Evolutionary conservation across 2,888 invertebrate species (phyloP).

Genomic region (Ethmia dodecea): DNA sequence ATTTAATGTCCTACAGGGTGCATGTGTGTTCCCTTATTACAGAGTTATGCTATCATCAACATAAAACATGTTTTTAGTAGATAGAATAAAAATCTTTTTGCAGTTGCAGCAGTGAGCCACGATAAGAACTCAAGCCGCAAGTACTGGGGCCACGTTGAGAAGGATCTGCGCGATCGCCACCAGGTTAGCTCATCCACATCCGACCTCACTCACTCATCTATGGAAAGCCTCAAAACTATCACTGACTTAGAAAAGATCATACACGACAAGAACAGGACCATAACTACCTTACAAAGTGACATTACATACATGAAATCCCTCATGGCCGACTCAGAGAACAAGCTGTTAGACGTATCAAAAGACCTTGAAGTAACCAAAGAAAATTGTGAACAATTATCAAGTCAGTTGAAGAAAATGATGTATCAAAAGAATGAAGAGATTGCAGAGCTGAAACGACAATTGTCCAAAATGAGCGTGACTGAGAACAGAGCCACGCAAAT

Average conservation of each 20-base stretch:
- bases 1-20: no score
- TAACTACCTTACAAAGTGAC: constrained; percentile 58
- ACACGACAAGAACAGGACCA: constrained; percentile 59
- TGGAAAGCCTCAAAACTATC: constrained; percentile 59
- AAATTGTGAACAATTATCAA: constrained; percentile 54
- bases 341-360: constrained; percentile 53
- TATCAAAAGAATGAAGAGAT: constrained; percentile 66
- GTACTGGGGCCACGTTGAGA: constrained; percentile 30
- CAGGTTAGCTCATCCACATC: constrained; percentile 58
- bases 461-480: constrained; percentile 54
- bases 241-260: constrained; percentile 63
- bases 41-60: no score
- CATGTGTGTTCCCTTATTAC: no score
- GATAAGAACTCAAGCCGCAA: constrained; percentile 35
- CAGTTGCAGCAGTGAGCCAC: constrained; percentile 42
- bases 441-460: constrained; percentile 56
- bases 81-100: not conserved
- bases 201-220: constrained; percentile 53
- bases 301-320: constrained; percentile 53
- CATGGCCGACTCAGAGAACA: constrained; percentile 62
- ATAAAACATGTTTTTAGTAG: no score
- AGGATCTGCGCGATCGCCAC: constrained; percentile 35
- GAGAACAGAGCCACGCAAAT: constrained; percentile 64
- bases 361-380: constrained; percentile 56
- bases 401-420: constrained; percentile 60